Conservation (phyloP, 2,113 vertebrate genomes). For the Dendrocopos noguchii region DNA sequence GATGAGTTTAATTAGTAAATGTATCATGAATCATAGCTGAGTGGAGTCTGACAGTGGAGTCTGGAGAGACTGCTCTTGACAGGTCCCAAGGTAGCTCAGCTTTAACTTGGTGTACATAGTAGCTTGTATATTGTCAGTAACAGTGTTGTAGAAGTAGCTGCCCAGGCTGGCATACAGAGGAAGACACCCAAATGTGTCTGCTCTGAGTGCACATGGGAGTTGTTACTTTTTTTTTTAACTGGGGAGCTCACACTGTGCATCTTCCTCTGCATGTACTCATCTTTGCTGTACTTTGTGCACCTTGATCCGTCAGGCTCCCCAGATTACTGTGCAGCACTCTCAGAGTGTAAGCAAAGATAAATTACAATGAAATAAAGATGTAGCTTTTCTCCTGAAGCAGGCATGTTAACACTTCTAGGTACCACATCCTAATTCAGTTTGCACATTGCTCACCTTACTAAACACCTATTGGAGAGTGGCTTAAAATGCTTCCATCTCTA, state of each 20-base stretch:
- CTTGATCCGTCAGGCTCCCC: background rate
- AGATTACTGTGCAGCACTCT: background rate
- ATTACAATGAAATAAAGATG: background rate
- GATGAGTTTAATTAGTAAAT: background rate
- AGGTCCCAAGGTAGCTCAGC: background rate
- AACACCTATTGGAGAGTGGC: background rate
- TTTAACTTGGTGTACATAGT: background rate
- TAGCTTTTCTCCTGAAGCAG: background rate
- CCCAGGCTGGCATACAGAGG: background rate
- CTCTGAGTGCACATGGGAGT: background rate
- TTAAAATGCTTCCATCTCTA: background rate
- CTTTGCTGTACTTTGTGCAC: background rate
- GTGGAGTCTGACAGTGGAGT: background rate
- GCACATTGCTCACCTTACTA: background rate
- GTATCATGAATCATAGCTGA: background rate
- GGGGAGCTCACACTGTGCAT: background rate
- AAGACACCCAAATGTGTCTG: background rate
- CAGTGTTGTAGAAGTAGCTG: background rate
- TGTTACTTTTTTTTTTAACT: background rate
- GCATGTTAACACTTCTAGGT: background rate
- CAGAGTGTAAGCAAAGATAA: background rate
- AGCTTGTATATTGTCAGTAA: background rate
- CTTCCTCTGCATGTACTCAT: background rate
- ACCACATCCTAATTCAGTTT: background rate
- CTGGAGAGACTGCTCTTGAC: background rate